Conservation (phyloP, 2,113 vertebrate species). For the Petrocephalus zakoni region DNA sequence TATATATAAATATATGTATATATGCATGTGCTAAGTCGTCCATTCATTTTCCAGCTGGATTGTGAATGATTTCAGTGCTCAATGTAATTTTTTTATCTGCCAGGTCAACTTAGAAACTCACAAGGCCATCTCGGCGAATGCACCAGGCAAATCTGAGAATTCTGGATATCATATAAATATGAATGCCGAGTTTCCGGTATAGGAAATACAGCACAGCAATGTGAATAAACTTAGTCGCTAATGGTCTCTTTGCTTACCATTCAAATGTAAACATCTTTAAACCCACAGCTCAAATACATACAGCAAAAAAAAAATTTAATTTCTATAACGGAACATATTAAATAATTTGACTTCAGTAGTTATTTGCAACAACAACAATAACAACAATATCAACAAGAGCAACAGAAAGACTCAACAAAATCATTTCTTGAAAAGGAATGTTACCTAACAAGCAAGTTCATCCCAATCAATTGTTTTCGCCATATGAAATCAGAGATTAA, state of each 20-base stretch:
- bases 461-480: neutral
- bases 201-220: neutral
- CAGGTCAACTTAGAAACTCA: neutral
- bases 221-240: neutral
- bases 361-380: neutral
- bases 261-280: constrained; percentile 1
- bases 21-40: neutral
- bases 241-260: neutral
- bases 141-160: neutral
- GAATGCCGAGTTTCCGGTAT: neutral
- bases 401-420: neutral
- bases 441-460: neutral
- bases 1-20: neutral
- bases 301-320: neutral
- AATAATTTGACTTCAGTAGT: constrained; percentile 1
- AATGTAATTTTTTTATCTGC: neutral
- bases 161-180: neutral
- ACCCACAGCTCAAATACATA: neutral
- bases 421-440: neutral
- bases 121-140: neutral
- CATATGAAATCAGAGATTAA: constrained; percentile 39
- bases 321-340: neutral
- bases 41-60: neutral
- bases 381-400: neutral
- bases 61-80: neutral